These are phyloP conservation scores for Daubentonia madagascariensis DNA, from an alignment of 2,113 vertebrate species.

Conservation along the genomic window DNA sequence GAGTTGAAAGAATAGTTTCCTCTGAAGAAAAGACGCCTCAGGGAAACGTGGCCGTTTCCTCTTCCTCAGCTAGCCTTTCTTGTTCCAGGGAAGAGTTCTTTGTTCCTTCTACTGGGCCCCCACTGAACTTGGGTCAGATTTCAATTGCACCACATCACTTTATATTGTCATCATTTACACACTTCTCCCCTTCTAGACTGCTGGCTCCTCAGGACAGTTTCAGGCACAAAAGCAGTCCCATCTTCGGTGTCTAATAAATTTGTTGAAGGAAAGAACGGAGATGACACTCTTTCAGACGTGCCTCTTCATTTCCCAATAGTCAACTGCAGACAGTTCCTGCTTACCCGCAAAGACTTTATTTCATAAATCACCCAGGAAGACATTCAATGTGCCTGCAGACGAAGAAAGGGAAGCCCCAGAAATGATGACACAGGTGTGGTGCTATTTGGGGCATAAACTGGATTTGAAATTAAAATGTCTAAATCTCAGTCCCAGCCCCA, in stretches of 20 bases:
- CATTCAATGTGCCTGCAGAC: neutral
- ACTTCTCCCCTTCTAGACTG: neutral
- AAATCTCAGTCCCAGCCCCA: conserved; percentile 21
- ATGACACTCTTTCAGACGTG: neutral
- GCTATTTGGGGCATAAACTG: neutral
- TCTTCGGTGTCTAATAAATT: neutral
- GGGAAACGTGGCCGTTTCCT: neutral
- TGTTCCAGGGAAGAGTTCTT: neutral
- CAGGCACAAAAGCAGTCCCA: neutral
- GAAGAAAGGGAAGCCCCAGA: neutral
- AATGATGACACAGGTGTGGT: neutral
- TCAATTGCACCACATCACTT: neutral
- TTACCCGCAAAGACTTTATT: neutral
- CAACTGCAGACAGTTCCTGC: neutral
- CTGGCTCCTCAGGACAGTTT: neutral
- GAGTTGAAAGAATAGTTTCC: neutral
- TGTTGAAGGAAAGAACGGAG: neutral
- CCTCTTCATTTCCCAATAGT: neutral
- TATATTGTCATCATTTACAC: neutral
- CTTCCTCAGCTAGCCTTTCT: neutral
- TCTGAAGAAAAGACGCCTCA: neutral
- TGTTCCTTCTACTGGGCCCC: neutral
- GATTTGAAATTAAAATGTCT: neutral
- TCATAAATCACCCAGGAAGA: neutral
- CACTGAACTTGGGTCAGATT: neutral